Base-by-base conservation (phyloP, 2,888 invertebrate species). In the Unio delphinus region DNA sequence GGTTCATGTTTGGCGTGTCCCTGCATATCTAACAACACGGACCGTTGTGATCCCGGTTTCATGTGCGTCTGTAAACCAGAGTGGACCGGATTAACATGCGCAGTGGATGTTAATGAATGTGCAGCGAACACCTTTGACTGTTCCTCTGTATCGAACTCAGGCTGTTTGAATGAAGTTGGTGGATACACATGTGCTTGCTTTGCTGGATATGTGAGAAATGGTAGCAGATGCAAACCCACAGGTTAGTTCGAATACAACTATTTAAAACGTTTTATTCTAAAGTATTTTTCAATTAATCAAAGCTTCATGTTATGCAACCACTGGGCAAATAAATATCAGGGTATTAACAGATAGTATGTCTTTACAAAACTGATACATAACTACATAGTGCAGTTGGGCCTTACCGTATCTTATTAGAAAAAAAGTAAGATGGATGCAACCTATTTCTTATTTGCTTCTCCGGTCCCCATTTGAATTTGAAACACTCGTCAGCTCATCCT, bases 31-130 rank as follows among this genome's bases (percentile, higher is more conserved):
- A 69, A 68, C 56, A 71, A 70, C 3, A 17, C 18, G 17, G 58
- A 64, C 65, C 71, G 74, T 56, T 55, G 68, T 55, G 58, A 67
- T 60, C 56, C 54, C n/a, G 62, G 54, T n/a, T 69, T 70, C 3
- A 26, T 56, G 4, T 75, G 72, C 66, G 69, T 68, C 8, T 75
- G 73, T 55, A 69, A 70, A 20, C 8, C 56, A 3, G 64, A 55
- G 26, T 75, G 75, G 73, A 61, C 54, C 4, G 74, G 74, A 23
- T 20, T 63, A 54, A 69, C 55, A 30, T 75, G 70, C 60, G 60
- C 67, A 7, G 55, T 34, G 5, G 72, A 73, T 58, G 30, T 69
- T 7, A 23, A 74, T 30, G 73, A 74, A 61, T 74, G 73, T 45
- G n/a, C 4, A 4, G 23, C 6, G 4, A 55, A 7, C 18, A 4